These are phyloP conservation scores for Lycophotia porphyrea DNA, from an alignment of 2,888 invertebrate genomes.

Conservation along the genomic window DNA sequence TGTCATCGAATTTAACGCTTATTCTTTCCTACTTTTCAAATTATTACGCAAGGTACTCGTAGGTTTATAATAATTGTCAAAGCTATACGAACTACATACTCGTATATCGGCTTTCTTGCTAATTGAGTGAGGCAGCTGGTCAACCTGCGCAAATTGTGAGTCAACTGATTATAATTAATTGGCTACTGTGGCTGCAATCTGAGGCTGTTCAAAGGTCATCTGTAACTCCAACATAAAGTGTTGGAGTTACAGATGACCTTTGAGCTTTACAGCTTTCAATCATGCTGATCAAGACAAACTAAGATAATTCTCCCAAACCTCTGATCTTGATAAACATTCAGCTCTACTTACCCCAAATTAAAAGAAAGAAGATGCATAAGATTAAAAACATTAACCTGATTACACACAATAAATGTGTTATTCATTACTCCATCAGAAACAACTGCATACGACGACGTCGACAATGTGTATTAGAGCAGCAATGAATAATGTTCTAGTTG, in stretches of 20 bases:
- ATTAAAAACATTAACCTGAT: constrained; percentile 33
- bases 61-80: background rate
- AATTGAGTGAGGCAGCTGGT: constrained; percentile 52
- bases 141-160: constrained; percentile 59
- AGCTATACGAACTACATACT: constrained; percentile 25
- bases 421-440: constrained; percentile 12
- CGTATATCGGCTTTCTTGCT: constrained; percentile 38
- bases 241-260: too few species aligned
- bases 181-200: constrained; percentile 52
- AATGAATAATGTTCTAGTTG: constrained; percentile 29
- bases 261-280: background rate
- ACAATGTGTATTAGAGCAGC: constrained; percentile 32
- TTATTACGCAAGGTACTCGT: background rate
- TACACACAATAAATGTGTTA: constrained; percentile 16
- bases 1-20: too few species aligned
- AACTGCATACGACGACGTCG: background rate
- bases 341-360: constrained; percentile 12
- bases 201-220: constrained; percentile 39
- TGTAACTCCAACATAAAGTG: background rate
- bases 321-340: constrained; percentile 10
- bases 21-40: too few species aligned
- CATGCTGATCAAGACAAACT: background rate
- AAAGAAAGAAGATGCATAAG: background rate
- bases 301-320: background rate
- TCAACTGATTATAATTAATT: constrained; percentile 60